These are phyloP conservation scores for Chironomus striatipennis DNA, from an alignment of 1,140 invertebrate genomes.

Conservation along the genomic window DNA sequence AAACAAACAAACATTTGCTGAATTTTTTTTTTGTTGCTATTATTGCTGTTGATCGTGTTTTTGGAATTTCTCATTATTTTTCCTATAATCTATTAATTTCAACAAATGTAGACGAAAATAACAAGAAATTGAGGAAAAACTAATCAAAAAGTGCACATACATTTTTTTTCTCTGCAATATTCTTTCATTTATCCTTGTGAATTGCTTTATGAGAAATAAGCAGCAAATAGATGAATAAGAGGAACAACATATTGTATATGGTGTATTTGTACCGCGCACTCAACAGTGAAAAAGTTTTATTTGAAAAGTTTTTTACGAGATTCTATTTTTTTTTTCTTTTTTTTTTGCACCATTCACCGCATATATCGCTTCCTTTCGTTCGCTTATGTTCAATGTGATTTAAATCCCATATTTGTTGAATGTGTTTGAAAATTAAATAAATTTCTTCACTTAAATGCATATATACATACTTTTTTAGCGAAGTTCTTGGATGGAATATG, in stretches of 20 bases:
- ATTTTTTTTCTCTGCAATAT: background rate
- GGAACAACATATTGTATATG: constrained; percentile 4
- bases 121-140: background rate
- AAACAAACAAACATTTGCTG: no score
- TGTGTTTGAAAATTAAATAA: constrained; percentile 6
- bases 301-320: constrained; percentile 13
- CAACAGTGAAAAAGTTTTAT: constrained; percentile 9
- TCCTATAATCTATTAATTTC: no score
- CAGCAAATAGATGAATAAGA: background rate
- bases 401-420: constrained; percentile 14
- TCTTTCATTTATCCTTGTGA: background rate
- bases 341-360: background rate
- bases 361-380: background rate
- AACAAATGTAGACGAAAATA: no score
- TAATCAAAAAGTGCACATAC: background rate
- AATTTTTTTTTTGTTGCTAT: no score
- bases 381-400: background rate
- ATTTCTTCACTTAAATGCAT: background rate
- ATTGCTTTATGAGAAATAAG: background rate
- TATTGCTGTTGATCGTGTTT: no score
- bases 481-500: background rate
- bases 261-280: background rate
- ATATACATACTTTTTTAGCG: background rate
- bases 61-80: no score
- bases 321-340: background rate